These are phyloP conservation scores for Zaprionus lineosus DNA, from an alignment of 2,888 invertebrate genomes.

Conservation along the genomic window DNA sequence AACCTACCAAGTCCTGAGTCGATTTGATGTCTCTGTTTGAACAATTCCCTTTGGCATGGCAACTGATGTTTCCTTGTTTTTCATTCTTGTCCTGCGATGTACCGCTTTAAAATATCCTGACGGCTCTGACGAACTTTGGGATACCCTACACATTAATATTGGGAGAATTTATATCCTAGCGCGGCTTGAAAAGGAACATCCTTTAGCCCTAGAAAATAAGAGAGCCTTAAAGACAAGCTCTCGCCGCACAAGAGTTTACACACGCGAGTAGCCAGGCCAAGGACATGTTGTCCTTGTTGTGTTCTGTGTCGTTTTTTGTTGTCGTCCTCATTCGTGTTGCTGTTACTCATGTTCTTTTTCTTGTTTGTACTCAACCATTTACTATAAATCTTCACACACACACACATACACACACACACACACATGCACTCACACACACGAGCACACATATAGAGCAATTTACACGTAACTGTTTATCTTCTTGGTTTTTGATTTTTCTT, in stretches of 20 bases:
- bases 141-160: neutral
- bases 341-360: slow-evolving; percentile 25
- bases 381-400: slow-evolving; percentile 26
- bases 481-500: slow-evolving; percentile 39
- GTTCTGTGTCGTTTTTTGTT: slow-evolving; percentile 27
- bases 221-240: slow-evolving; percentile 7
- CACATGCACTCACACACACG: slow-evolving; percentile 4
- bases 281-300: slow-evolving; percentile 32
- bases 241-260: neutral
- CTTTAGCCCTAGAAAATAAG: no score
- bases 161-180: neutral
- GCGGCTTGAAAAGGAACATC: neutral
- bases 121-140: neutral
- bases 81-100: slow-evolving; percentile 11
- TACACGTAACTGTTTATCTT: slow-evolving; percentile 26
- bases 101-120: neutral
- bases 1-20: slow-evolving; percentile 18
- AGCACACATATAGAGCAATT: no score
- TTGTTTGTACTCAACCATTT: slow-evolving; percentile 28
- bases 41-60: slow-evolving; percentile 51
- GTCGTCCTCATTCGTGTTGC: slow-evolving; percentile 4
- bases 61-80: slow-evolving; percentile 33
- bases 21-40: slow-evolving; percentile 53
- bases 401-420: slow-evolving; percentile 2
- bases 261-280: neutral